These are phyloP conservation scores for Sylvia atricapilla DNA, from an alignment of 2,113 vertebrate species.

Conservation along the genomic window DNA sequence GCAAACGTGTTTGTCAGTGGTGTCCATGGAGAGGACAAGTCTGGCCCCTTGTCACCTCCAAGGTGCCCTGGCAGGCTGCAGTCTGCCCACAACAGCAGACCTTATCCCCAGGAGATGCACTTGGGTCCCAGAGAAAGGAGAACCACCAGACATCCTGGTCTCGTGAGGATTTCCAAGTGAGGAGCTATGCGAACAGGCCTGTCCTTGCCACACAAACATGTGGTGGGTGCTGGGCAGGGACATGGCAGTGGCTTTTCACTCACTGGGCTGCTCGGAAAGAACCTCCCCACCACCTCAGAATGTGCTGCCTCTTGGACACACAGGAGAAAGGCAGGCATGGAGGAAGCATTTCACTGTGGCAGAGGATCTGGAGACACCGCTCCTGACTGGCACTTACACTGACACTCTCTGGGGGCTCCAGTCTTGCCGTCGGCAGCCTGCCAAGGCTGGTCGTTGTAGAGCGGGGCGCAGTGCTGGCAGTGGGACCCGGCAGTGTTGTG, in stretches of 20 bases:
- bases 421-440: constrained; percentile 89
- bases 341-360: neutral
- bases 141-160: neutral
- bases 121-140: neutral
- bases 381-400: constrained; percentile 78
- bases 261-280: neutral
- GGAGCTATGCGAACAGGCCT: neutral
- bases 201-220: neutral
- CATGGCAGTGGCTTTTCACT: neutral
- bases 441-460: constrained; percentile 95
- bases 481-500: constrained; percentile 94
- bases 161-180: neutral
- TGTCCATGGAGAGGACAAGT: neutral
- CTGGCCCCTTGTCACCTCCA: neutral
- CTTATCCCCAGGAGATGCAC: neutral
- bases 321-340: neutral
- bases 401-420: constrained; percentile 86
- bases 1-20: accelerated
- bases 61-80: neutral
- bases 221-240: neutral
- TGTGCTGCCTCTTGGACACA: constrained; percentile 8
- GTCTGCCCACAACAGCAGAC: neutral
- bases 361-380: neutral
- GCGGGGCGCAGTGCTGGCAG: constrained; percentile 85
- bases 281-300: neutral